phyloP scores from a whole-genome alignment of 1,140 invertebrate species.

The Trypoxylus dichotomus region DNA sequence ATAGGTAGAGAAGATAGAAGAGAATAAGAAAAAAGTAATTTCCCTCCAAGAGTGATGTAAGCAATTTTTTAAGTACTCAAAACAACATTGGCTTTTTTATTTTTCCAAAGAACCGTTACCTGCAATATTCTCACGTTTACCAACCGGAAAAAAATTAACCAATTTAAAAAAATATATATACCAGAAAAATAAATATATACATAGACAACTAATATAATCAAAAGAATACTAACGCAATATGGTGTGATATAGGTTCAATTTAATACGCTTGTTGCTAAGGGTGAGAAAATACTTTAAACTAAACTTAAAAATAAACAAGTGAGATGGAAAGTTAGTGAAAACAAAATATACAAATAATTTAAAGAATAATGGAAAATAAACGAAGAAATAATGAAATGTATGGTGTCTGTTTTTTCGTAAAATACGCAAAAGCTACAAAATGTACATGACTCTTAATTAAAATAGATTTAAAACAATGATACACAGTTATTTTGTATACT shows the following conservation, averaged over 20 bases:
- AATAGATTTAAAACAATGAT: slow-evolving; percentile 45
- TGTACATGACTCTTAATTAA: slow-evolving; percentile 51
- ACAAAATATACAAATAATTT: not conserved
- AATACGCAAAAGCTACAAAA: slow-evolving; percentile 49
- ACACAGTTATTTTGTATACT: slow-evolving; percentile 55
- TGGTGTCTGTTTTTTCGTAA: not conserved
- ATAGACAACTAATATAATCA: slow-evolving; percentile 4
- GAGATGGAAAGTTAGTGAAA: not conserved
- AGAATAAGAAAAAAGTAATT: not conserved
- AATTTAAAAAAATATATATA: not conserved
- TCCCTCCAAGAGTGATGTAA: not conserved
- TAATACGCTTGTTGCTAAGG: slow-evolving; percentile 13
- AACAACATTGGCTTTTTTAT: no score
- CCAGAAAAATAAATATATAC: not conserved
- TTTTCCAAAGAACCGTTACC: no score
- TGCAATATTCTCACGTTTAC: not conserved
- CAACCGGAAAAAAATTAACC: not conserved
- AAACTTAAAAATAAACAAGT: no score
- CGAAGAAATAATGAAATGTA: not conserved
- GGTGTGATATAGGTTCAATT: slow-evolving; percentile 30
- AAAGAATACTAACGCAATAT: slow-evolving; percentile 26
- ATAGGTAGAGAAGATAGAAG: not conserved
- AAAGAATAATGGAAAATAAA: not conserved
- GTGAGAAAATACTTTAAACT: not conserved
- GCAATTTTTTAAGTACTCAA: no score